Evolutionary conservation across 2,888 invertebrate species (phyloP), one percentile per base, ranked within the genome.

Genomic region (Caenorhabditis becei): DNA sequence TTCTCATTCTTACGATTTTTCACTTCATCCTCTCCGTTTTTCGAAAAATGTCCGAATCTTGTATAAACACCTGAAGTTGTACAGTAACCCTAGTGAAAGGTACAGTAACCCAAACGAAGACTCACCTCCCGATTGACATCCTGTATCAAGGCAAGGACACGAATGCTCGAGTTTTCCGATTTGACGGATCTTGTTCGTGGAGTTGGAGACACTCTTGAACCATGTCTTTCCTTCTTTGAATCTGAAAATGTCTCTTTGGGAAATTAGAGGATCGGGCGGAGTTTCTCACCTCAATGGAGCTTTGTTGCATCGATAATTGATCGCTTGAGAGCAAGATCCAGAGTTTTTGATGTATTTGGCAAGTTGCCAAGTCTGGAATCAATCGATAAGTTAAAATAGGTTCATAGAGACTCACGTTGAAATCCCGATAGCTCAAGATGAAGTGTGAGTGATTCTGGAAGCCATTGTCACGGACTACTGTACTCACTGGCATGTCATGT

Each of bases 401-500:
- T 53, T 35, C 14, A 20, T 2, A 20, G n/a, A 23, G 16, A 44
- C 56, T 63, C 11, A 77, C 77, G 16, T 83, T 84, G 47, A 87
- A 88, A 41, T 87, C 84, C 49, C 84, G 66, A 53, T 87, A 87
- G 35, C 79, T 82, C 10, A 87, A 32, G 2, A 83, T 58, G 71
- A 85, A 87, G 4, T 81, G 61, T 0, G 84, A 86, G 47, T 83
- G 74, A 44, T 80, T 77, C 18, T 69, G 71, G 47, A 80, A 78
- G 2, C 49, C 67, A 5, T 53, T 20, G 20, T 80, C 80, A 18
- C 85, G 80, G 11, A 89, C 84, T 11, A 72, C 62, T 7, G 86
- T 87, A 1, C 59, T 28, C 11, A 70, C 26, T 3, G 86, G 82
- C 87, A 89, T 88, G 72, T 89, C 86, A 70, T 89, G 87, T 26